Evolutionary conservation across 1,140 invertebrate genomes (phyloP).

Genomic region (Myzus persicae): DNA sequence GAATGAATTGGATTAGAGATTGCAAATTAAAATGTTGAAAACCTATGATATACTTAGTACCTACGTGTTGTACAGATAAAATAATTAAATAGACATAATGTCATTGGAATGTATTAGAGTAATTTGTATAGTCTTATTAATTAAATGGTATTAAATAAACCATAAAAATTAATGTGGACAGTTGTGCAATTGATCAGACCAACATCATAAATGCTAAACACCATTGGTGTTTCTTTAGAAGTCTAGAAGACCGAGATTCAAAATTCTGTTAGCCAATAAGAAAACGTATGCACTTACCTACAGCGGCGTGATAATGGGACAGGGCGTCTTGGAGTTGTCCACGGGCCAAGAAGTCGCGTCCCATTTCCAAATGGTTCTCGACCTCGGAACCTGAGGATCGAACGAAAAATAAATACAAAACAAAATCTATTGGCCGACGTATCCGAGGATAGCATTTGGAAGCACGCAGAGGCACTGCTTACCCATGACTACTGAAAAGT

Average conservation of each 20-base stretch:
- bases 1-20: neutral
- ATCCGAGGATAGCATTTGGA: neutral
- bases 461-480: neutral
- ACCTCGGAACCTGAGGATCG: constrained; percentile 75
- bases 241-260: neutral
- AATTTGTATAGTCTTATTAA: neutral
- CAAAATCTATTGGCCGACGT: neutral
- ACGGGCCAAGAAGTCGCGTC: constrained; percentile 85
- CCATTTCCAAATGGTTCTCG: constrained; percentile 91
- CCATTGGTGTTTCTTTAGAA: neutral
- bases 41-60: neutral
- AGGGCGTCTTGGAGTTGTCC: constrained; percentile 96
- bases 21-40: neutral
- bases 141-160: neutral
- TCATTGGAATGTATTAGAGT: neutral
- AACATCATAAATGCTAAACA: neutral
- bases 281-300: constrained; percentile 74
- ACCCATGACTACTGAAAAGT: neutral
- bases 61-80: neutral
- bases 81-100: neutral
- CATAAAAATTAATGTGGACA: neutral
- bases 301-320: constrained; percentile 96
- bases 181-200: neutral
- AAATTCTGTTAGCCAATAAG: neutral
- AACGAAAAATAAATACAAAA: neutral